A percentile compares a stretch with the other conserved stretches of the same genome.
These are phyloP conservation scores for Lordiphosa stackelbergi DNA, from an alignment of 1,140 invertebrate genomes.

Conservation along the genomic window DNA sequence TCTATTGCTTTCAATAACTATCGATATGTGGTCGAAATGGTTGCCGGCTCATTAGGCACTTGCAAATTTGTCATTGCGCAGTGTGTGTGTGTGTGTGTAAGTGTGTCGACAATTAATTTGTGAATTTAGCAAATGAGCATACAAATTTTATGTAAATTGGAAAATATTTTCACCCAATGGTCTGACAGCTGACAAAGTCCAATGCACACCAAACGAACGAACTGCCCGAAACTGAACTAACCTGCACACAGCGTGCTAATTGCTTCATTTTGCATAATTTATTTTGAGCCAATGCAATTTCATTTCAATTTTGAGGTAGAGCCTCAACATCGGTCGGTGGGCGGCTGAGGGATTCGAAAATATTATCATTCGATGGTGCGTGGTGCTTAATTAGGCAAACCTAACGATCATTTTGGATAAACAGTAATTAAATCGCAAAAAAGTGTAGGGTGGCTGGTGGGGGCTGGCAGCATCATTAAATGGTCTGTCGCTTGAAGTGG, in stretches of 20 bases:
- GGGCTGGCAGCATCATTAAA: slow-evolving; percentile 16
- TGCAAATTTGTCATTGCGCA: slow-evolving; percentile 31
- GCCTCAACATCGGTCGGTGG: slow-evolving; percentile 18
- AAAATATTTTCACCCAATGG: slow-evolving; percentile 34
- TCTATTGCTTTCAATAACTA: slow-evolving; percentile 43
- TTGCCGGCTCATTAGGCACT: slow-evolving; percentile 46
- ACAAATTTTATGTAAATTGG: slow-evolving; percentile 65
- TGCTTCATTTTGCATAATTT: slow-evolving; percentile 72
- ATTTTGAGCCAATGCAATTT: slow-evolving; percentile 58
- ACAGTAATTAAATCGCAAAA: slow-evolving; percentile 49
- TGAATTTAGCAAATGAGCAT: slow-evolving; percentile 70
- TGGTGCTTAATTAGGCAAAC: slow-evolving; percentile 62
- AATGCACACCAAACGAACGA: slow-evolving; percentile 24
- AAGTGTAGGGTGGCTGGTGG: slow-evolving; percentile 10
- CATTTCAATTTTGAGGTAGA: slow-evolving; percentile 64
- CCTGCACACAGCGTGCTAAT: slow-evolving; percentile 40
- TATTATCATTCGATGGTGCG: slow-evolving; percentile 26
- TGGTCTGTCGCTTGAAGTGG: slow-evolving; percentile 31
- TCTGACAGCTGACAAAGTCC: slow-evolving; percentile 61
- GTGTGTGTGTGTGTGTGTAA: slow-evolving; percentile 26
- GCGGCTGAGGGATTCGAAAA: slow-evolving; percentile 20
- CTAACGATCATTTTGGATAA: slow-evolving; percentile 64
- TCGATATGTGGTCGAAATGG: slow-evolving; percentile 30
- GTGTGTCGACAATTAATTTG: slow-evolving; percentile 61
- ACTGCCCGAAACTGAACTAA: slow-evolving; percentile 14